A percentile compares a stretch with the other conserved stretches of the same genome.
Evolutionary conservation across 2,888 invertebrate species (phyloP).

Genomic region (Clusia tigrina): DNA sequence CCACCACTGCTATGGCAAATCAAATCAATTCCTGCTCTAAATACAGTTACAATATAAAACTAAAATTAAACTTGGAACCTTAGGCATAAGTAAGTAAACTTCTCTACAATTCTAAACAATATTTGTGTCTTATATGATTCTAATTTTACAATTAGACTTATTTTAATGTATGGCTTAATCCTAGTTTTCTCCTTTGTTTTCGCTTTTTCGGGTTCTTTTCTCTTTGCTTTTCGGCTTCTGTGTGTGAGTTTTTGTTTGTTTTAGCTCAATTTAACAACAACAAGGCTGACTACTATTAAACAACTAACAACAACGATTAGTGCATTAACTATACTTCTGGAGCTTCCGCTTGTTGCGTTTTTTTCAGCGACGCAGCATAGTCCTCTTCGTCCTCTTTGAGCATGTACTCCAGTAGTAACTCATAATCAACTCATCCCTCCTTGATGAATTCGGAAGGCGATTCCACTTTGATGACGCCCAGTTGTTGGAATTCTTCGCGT

Average conservation of each 20-base stretch:
- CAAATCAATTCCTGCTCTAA: no score
- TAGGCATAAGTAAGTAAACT: no score
- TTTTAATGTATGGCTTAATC: no score
- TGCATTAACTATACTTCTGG: slow-evolving; percentile 8
- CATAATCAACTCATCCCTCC: slow-evolving; percentile 58
- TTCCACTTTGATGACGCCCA: slow-evolving; percentile 57
- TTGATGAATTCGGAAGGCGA: slow-evolving; percentile 41
- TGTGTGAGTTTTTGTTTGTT: no score
- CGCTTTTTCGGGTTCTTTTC: not conserved
- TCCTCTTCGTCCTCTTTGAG: slow-evolving; percentile 49
- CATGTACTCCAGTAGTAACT: slow-evolving; percentile 54
- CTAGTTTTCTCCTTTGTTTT: no score
- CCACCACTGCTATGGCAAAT: no score
- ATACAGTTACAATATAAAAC: no score
- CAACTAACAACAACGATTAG: slow-evolving; percentile 54
- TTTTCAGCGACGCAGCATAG: slow-evolving; percentile 27
- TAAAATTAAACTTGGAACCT: no score
- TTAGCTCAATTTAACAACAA: slow-evolving; percentile 46
- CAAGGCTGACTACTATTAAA: slow-evolving; percentile 56
- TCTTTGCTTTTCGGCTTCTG: no score
- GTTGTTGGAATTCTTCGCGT: slow-evolving; percentile 50
- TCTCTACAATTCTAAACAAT: no score
- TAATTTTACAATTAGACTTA: no score
- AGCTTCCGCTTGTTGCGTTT: slow-evolving; percentile 27
- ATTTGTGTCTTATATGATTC: no score